Evolutionary conservation across 2,113 vertebrate species (phyloP).

Genomic region (Myrmecophaga tridactyla): DNA sequence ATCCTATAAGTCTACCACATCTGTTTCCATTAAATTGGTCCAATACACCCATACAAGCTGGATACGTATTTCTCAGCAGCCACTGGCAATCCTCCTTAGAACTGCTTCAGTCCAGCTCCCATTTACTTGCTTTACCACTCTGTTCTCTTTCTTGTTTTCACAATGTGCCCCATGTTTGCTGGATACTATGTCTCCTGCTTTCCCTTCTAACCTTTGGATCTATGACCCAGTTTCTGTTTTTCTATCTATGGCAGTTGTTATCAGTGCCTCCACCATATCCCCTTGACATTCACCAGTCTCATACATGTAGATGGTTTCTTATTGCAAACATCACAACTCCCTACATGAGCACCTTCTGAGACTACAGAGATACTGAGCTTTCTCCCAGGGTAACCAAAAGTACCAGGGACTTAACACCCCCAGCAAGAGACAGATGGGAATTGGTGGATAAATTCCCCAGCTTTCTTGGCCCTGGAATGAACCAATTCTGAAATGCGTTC

Average conservation of each 20-base stretch:
- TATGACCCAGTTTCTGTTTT: conserved; percentile 11
- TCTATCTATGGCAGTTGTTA: not conserved
- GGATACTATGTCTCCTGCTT: not conserved
- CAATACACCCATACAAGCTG: not conserved
- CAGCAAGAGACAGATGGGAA: not conserved
- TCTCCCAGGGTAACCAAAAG: not conserved
- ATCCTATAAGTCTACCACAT: not conserved
- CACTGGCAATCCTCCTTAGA: not conserved
- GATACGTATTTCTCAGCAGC: not conserved
- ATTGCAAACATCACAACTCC: not conserved
- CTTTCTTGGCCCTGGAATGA: not conserved
- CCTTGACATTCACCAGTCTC: not conserved
- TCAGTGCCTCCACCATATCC: not conserved
- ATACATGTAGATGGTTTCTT: not conserved
- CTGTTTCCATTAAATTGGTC: not conserved
- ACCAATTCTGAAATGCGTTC: not conserved
- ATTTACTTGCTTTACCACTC: not conserved
- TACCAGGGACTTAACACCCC: not conserved
- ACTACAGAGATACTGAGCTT: not conserved
- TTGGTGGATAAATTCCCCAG: not conserved
- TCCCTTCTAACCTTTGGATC: not conserved
- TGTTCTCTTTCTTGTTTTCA: not conserved
- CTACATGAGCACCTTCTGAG: not conserved
- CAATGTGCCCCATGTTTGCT: not conserved
- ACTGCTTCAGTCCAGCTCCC: not conserved